Evolutionary conservation across 1,140 invertebrate genomes (phyloP), one percentile per base, ranked within the genome.

Genomic region (Caenorhabditis elegans): DNA sequence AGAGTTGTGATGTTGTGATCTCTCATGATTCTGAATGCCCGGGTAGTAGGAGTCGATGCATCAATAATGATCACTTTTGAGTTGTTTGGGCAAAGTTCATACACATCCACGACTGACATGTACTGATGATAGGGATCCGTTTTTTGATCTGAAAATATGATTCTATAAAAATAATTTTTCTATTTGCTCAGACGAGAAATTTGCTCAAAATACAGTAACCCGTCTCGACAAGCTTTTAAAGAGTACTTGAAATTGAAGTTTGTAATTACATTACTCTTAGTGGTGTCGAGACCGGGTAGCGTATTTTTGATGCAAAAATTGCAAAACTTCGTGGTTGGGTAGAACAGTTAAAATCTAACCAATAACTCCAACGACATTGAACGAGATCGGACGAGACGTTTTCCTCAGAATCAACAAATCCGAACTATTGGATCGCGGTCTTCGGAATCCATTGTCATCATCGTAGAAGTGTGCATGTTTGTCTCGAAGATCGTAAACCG

Each of bases 331-430:
- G 39, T 43, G n/a, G n/a, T n/a, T n/a, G n/a, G n/a, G n/a, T n/a
- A n/a, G n/a, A n/a, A n/a, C n/a, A 43, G 5, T 15, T 8, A 43
- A 19, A 19, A 70, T 24, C 60, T 70, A 31, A 70, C 60, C 60
- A 39, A 70, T 70, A 43, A 70, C 60, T 22, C 60, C 60, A 43
- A 70, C 60, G n/a, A 70, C 60, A 70, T 70, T 70, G 19, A 70
- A 70, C 60, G 60, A 70, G 34, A 70, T 70, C 13, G 60, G 60
- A 22, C 60, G n/a, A 2, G 60, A 70, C 34, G 60, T 70, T 34
- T 70, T 70, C 39, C 60, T 70, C n/a, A 70, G 22, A 13, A 70
- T 70, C 34, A 70, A 39, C 60, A 70, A 43, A 39, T 70, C 60
- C n/a, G 60, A 70, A 70, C 60, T 70, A 70, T 70, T 39, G 10